Evolutionary conservation across 2,113 vertebrate genomes (phyloP), one percentile per base, ranked within the genome.

Genomic region (Lucifuga dentata): DNA sequence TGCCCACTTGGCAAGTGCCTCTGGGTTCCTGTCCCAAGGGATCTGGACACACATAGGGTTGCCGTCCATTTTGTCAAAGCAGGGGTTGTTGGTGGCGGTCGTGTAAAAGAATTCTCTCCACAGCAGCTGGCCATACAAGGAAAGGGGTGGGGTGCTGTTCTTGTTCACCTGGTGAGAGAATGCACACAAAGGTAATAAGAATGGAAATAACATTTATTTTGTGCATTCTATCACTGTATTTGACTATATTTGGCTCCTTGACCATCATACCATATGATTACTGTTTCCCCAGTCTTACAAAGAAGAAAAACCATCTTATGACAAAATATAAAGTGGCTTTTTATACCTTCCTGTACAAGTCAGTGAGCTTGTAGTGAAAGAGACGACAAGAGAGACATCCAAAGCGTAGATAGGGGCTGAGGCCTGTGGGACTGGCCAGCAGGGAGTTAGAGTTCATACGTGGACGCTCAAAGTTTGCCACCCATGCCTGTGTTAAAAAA

Each of bases 81-180:
- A 94, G 48, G 97, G 94, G 77, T 97, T 98, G 83, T 95, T 98
- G 80, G 96, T 99, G 0, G 97, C 97, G 0, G 95, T 93, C 11
- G 95, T 95, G 73, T 98, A 98, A 93, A 99, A 98, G 92, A 99
- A 99, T 87, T 99, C 97, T 72, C 97, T 93, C 95, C 95, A 97
- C 79, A 99, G 84, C 33, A 99, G 90, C 84, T 98, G 96, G 50
- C 96, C 97, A 46, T 98, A 99, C 65, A 98, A 94, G 16, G 96
- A 98, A 45, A 97, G 92, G 0, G 96, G 95, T 39, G 97, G 96
- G 2, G 90, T 93, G 66, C 94, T 95, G 89, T 97, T 95, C 88
- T 96, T 96, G 90, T 98, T 99, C 21, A 98, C 96, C 97, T 99
- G 76, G 32, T 13, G 8, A 29, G 10, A 52, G 2, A 6, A 16